Evolutionary conservation across 2,113 vertebrate genomes (phyloP), one percentile per base, ranked within the genome.

Genomic region (Leptodactylus fuscus): DNA sequence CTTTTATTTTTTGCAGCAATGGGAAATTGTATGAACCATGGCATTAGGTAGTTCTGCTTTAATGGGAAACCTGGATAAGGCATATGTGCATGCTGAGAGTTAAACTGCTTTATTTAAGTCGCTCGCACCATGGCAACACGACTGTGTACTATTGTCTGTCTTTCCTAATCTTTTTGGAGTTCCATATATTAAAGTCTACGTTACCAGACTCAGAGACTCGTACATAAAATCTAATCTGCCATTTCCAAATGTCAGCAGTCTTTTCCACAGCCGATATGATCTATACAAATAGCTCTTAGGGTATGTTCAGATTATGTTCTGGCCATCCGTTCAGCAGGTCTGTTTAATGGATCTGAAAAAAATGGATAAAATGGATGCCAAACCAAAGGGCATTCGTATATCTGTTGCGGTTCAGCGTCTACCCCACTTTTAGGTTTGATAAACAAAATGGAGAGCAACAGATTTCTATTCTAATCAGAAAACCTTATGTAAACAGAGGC

Each of bases 91-190:
- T 71, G 20, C 67, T 38, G 67, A 1, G 34, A 71, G 67, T 29
- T 71, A 71, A 71, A 71, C 67, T 38, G 34, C 67, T 36, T 70
- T 38, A 38, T 11, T 70, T 22, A 70, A 70, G 67, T n/a, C n/a
- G n/a, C n/a, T 70, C 34, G 16, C 36, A 41, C 67, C 67, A 71
- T 71, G 36, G 67, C 36, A 71, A 71, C 67, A 41, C n/a, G 36
- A n/a, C 67, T n/a, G 67, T 22, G 22, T 11, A 38, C 34, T 41
- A 41, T 41, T n/a, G n/a, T n/a, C n/a, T 41, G 32, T 41, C 36
- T 69, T 16, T 41, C 18, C 12, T 70, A 70, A 70, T 70, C 34
- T 41, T 70, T 70, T 70, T 11, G 67, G 34, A 70, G 67, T 41
- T 71, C 38, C 4, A 36, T 7, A 41, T 18, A 41, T 70, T 70